Base-by-base conservation (phyloP, 2,113 vertebrate species). In the Rhabdornis inornatus region DNA sequence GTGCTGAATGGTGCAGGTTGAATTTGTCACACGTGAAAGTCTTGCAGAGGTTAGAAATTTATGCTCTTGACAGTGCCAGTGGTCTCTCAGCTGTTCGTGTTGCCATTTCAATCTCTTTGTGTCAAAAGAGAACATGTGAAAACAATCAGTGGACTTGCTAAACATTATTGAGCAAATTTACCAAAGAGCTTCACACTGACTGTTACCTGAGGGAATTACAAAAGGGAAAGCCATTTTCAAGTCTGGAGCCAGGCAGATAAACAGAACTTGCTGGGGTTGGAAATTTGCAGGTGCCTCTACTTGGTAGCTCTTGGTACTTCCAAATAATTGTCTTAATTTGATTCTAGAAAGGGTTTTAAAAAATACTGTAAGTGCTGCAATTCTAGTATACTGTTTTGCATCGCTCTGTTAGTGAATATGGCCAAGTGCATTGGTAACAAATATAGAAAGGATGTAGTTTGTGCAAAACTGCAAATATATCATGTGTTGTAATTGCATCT, bases 21-120 rank as follows among this genome's bases (percentile, higher is more conserved):
- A 30, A 24, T 70, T 53, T 53, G 15, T 40, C 44, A 27, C 24
- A 0, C 0, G 0, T 47, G 27, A 37, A 84, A 44, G 17, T 31
- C 50, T 31, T 59, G 49, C 16, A 27, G 6, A 49, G 60, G 33
- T 64, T 70, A 17, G 50, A 28, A 37, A 15, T 37, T 5, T 2
- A 42, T 78, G 21, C 0, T 56, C 56, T 61, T 66, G 59, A 20
- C 47, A 24, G 7, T 33, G 9, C 10, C 23, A 10, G 18, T 83
- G 55, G 12, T 70, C 17, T 53, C 71, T 63, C 35, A 52, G 1
- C 40, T 83, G 37, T 21, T 79, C 7, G 1, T 6, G n/a, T 25
- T 63, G 55, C 45, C 35, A 5, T 80, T 90, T 86, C 24, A 2
- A 70, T 77, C 24, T 74, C 50, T 37, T 78, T 80, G 28, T n/a